Conservation (phyloP, 1,140 invertebrate genomes). For the Pseudoatta argentina region DNA sequence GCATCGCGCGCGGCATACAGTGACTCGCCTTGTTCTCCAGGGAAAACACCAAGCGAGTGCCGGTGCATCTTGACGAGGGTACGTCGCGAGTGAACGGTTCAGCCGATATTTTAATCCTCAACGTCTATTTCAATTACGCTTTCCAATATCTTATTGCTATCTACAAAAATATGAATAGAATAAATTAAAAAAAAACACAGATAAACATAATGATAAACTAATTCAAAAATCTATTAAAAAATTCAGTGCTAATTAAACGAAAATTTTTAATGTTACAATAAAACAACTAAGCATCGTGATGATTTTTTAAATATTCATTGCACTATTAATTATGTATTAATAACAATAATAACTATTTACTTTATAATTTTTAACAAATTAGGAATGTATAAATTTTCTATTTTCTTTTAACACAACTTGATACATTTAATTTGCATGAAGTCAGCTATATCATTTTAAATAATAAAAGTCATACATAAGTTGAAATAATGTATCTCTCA, state of each 20-base stretch:
- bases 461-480: background rate
- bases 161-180: background rate
- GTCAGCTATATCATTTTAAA: background rate
- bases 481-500: background rate
- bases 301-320: no score
- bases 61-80: conserved; percentile 37
- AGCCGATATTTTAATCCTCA: conserved; percentile 25
- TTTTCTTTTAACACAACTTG: background rate
- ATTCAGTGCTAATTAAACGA: background rate
- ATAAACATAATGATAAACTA: background rate
- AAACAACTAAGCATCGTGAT: no score
- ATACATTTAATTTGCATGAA: background rate
- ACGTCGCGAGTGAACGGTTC: background rate
- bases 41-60: conserved; percentile 26
- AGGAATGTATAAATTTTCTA: background rate
- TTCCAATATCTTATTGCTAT: background rate
- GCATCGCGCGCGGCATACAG: conserved; percentile 62
- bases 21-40: conserved; percentile 70
- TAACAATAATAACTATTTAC: no score
- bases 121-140: conserved; percentile 6
- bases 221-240: conserved; percentile 8
- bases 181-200: background rate
- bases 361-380: no score
- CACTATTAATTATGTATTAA: no score
- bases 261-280: background rate